A percentile compares a stretch with the other conserved stretches of the same genome.
phyloP scores from a whole-genome alignment of 2,797 vertebrate genomes.

The Falco peregrinus region DNA sequence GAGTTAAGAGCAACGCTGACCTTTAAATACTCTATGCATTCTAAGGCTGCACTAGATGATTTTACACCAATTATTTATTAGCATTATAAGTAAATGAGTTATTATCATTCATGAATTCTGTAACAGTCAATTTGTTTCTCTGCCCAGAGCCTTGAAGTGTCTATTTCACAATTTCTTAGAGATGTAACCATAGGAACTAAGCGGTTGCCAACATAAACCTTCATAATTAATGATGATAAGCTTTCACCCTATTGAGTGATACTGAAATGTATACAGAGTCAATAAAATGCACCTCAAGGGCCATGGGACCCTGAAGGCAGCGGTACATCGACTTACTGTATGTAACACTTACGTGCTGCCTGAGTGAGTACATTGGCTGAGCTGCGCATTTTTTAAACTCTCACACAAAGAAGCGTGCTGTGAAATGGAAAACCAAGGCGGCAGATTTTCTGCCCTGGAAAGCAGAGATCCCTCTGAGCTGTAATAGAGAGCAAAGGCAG shows the following conservation, averaged over 20 bases:
- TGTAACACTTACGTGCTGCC: neutral
- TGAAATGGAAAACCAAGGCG: neutral
- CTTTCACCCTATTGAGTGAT: conserved; percentile 63
- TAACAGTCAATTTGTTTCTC: conserved; percentile 73
- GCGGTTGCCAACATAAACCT: conserved; percentile 69
- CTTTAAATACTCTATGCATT: conserved; percentile 69
- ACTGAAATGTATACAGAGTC: conserved; percentile 38
- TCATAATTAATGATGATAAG: conserved; percentile 70
- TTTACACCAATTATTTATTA: conserved; percentile 78
- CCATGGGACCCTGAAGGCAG: neutral
- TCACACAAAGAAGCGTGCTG: neutral
- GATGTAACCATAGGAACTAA: conserved; percentile 78
- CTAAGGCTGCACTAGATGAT: conserved; percentile 55
- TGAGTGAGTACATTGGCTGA: neutral
- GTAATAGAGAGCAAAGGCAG: neutral
- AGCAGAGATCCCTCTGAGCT: neutral
- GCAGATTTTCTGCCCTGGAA: conserved; percentile 37
- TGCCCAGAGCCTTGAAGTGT: conserved; percentile 69
- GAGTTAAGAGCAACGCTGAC: conserved; percentile 65
- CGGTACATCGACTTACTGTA: neutral
- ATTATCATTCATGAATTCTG: conserved; percentile 79
- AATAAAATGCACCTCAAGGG: conserved; percentile 28
- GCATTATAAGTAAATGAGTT: conserved; percentile 77
- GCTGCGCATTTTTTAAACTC: neutral
- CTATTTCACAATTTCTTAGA: conserved; percentile 72